Conservation (phyloP, 2,797 vertebrate genomes). For the Mormyrops boulengeri region DNA sequence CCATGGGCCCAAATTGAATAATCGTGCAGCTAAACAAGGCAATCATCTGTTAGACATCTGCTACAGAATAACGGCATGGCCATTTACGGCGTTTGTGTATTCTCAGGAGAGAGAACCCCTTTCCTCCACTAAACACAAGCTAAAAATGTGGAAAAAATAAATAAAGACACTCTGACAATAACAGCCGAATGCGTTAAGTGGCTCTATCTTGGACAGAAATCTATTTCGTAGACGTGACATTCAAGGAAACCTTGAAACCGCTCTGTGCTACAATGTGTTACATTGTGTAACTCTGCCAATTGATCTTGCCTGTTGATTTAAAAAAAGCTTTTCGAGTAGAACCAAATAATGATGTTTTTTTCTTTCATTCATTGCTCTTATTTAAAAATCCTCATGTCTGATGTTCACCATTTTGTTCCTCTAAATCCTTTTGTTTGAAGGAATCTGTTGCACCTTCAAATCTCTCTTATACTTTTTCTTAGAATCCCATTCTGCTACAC, state of each 20-base stretch:
- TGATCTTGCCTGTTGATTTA: background rate
- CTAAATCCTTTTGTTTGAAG: background rate
- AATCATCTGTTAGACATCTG: slow-evolving; percentile 20
- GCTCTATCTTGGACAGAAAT: background rate
- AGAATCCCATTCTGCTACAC: background rate
- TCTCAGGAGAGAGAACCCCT: background rate
- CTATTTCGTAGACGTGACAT: background rate
- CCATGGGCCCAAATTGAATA: background rate
- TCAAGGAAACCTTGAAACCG: background rate
- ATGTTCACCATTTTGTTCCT: background rate
- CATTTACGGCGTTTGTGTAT: background rate
- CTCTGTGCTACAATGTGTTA: background rate
- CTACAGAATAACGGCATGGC: background rate
- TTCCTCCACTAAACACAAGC: background rate
- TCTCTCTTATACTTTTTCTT: background rate
- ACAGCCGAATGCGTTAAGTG: background rate
- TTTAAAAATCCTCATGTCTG: background rate
- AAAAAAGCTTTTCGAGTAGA: background rate
- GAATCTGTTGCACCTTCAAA: background rate
- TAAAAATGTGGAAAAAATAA: background rate
- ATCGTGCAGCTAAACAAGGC: background rate
- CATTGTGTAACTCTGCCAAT: background rate
- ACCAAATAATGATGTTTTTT: background rate
- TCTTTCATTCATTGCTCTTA: background rate
- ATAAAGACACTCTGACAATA: background rate